Evolutionary conservation across 2,113 vertebrate genomes (phyloP).

Genomic region (Sisor rabdophorus): DNA sequence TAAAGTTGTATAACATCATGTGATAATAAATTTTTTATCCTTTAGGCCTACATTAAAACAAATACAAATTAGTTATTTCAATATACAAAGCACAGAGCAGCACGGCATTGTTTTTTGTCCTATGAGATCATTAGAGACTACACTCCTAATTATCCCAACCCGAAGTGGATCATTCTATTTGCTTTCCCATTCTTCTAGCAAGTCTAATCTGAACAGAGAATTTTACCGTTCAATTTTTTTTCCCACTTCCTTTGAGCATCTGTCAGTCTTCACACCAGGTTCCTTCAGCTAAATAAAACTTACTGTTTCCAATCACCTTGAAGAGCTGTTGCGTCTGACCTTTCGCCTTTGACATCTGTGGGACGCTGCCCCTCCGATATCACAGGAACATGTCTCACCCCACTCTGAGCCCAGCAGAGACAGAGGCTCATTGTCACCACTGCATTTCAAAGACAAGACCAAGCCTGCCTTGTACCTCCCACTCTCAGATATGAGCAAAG

Average conservation of each 20-base stretch:
- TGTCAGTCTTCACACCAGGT: conserved; percentile 37
- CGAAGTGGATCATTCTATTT: conserved; percentile 41
- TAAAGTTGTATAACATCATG: not conserved
- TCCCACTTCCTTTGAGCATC: conserved; percentile 30
- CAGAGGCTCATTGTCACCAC: conserved; percentile 59
- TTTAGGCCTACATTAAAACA: not conserved
- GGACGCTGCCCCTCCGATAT: conserved; percentile 50
- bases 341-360: conserved; percentile 53
- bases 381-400: conserved; percentile 44
- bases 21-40: not conserved
- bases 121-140: conserved; percentile 7
- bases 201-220: conserved; percentile 50
- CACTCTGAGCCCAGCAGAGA: conserved; percentile 41
- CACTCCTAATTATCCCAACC: not conserved
- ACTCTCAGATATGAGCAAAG: conserved; percentile 40
- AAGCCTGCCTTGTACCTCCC: conserved; percentile 37
- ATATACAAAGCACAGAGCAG: conserved; percentile 39
- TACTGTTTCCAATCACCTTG: conserved; percentile 29
- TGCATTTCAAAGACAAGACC: conserved; percentile 57
- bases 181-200: conserved; percentile 53
- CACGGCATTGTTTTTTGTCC: conserved; percentile 24
- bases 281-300: conserved; percentile 29
- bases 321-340: conserved; percentile 35
- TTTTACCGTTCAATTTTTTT: conserved; percentile 29
- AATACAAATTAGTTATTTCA: conserved; percentile 16